Evolutionary conservation across 2,888 invertebrate species (phyloP).

Genomic region (Gisinianus flammeolus): DNA sequence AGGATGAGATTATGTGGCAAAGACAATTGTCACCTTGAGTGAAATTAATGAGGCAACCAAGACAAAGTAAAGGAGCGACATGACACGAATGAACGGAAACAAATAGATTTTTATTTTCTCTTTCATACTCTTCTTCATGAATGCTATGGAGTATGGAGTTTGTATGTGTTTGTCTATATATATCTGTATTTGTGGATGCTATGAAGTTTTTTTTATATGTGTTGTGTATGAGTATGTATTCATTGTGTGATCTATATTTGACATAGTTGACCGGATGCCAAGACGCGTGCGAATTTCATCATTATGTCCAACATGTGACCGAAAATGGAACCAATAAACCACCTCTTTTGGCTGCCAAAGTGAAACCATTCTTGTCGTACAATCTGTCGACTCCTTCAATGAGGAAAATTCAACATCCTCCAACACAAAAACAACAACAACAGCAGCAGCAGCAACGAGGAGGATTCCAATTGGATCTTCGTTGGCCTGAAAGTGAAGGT

Average conservation of each 20-base stretch:
- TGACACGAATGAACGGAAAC: conserved; percentile 36
- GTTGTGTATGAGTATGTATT: neutral
- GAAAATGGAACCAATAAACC: conserved; percentile 38
- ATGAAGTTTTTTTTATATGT: neutral
- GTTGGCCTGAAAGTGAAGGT: conserved; percentile 36
- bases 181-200: neutral
- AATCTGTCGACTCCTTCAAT: conserved; percentile 28
- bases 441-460: neutral
- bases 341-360: conserved; percentile 36
- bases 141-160: neutral
- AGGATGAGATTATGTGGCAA: conserved; percentile 30
- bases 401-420: too few species aligned
- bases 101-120: conserved; percentile 38
- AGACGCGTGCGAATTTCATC: conserved; percentile 74
- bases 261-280: conserved; percentile 75
- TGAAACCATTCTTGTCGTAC: conserved; percentile 39
- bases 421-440: too few species aligned
- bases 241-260: conserved; percentile 51
- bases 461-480: conserved; percentile 28
- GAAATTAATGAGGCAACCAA: conserved; percentile 41
- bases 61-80: conserved; percentile 38
- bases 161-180: neutral
- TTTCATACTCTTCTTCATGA: neutral
- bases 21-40: conserved; percentile 42
- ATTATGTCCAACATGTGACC: conserved; percentile 25